Conservation (phyloP, 2,797 vertebrate genomes). For the Spinus pinus region DNA sequence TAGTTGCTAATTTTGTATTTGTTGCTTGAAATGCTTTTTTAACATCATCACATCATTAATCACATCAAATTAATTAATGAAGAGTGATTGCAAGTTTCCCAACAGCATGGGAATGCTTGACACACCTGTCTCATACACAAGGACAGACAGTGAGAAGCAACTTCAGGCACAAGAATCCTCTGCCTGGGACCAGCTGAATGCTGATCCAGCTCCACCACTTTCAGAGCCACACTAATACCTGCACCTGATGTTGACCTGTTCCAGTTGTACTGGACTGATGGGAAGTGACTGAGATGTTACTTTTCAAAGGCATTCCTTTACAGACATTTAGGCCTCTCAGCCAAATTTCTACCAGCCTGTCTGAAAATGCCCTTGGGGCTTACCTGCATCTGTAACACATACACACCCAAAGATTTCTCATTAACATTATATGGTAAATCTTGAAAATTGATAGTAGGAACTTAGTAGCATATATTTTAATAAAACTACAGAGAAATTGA, state of each 20-base stretch:
- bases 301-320: not conserved
- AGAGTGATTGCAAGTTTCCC: not conserved
- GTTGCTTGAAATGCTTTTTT: not conserved
- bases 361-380: not conserved
- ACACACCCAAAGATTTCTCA: not conserved
- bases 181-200: not conserved
- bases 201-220: not conserved
- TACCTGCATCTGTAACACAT: not conserved
- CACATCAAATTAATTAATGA: not conserved
- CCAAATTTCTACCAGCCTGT: not conserved
- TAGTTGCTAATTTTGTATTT: not conserved
- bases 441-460: not conserved
- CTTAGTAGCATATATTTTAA: not conserved
- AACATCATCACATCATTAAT: rapidly evolving
- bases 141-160: not conserved
- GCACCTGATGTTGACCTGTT: not conserved
- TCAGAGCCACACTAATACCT: not conserved
- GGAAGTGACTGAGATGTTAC: not conserved
- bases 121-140: not conserved
- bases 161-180: not conserved
- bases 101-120: not conserved
- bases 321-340: not conserved
- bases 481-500: not conserved
- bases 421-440: not conserved
- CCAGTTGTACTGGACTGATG: not conserved